Percentiles rank a stretch among this genome's conserved stretches.
Evolutionary conservation across 2,888 invertebrate genomes (phyloP).

Genomic region (Rhodophaea formosa): DNA sequence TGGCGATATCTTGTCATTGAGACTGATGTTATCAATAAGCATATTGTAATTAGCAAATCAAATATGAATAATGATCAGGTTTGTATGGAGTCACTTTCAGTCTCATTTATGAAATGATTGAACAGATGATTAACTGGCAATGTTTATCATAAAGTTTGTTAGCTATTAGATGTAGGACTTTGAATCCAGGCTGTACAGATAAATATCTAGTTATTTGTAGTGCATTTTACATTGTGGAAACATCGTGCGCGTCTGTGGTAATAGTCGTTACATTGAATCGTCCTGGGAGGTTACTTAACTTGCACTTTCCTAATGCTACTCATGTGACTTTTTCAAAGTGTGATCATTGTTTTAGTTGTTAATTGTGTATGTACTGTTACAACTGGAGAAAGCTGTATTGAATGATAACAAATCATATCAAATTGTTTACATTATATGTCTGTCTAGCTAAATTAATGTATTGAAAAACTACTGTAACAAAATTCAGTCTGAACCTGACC

Average conservation of each 20-base stretch:
- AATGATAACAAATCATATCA: slow-evolving; percentile 47
- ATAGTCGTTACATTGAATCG: slow-evolving; percentile 63
- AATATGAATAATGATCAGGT: slow-evolving; percentile 33
- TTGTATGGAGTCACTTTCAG: slow-evolving; percentile 36
- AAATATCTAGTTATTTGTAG: slow-evolving; percentile 74
- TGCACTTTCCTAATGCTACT: slow-evolving; percentile 39
- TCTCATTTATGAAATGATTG: slow-evolving; percentile 44
- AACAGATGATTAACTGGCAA: slow-evolving; percentile 52
- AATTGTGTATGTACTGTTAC: slow-evolving; percentile 23
- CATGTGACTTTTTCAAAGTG: slow-evolving; percentile 30
- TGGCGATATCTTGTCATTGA: slow-evolving; percentile 64
- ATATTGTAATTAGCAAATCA: slow-evolving; percentile 37
- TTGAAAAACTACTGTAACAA: slow-evolving; percentile 14
- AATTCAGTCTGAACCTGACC: slow-evolving; percentile 5
- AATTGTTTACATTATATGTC: slow-evolving; percentile 39
- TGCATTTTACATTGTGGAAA: slow-evolving; percentile 74
- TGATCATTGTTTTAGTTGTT: slow-evolving; percentile 29
- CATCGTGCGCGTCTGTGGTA: slow-evolving; percentile 68
- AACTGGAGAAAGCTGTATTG: slow-evolving; percentile 4
- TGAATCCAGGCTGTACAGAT: slow-evolving; percentile 78
- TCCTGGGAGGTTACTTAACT: slow-evolving; percentile 56
- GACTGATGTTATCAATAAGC: slow-evolving; percentile 74
- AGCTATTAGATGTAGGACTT: slow-evolving; percentile 76
- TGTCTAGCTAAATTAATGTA: slow-evolving; percentile 29
- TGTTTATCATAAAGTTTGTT: slow-evolving; percentile 67